Percentiles rank a stretch among this genome's conserved stretches.
These are phyloP conservation scores for Amazonetta brasiliensis DNA, from an alignment of 2,797 vertebrate species.

Conservation along the genomic window DNA sequence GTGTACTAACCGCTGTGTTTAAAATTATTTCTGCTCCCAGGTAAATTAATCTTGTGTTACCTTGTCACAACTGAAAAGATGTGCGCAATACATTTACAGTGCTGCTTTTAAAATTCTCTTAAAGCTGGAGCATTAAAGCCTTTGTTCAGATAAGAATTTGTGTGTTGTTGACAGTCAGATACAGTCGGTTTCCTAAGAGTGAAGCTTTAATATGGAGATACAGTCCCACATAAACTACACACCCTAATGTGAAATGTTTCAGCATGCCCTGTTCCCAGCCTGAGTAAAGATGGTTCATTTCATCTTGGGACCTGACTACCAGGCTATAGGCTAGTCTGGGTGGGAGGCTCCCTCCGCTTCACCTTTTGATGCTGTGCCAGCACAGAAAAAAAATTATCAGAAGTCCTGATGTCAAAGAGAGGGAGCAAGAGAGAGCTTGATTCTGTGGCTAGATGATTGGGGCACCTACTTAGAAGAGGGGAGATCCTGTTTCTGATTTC, in stretches of 20 bases:
- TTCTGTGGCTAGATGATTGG: not conserved
- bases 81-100: not conserved
- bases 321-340: not conserved
- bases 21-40: not conserved
- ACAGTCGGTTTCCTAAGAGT: not conserved
- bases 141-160: not conserved
- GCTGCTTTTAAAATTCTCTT: not conserved
- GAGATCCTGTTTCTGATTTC: not conserved
- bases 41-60: not conserved
- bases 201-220: not conserved
- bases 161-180: not conserved
- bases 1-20: not conserved
- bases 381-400: not conserved
- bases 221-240: not conserved
- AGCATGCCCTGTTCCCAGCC: not conserved
- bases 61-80: not conserved
- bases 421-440: not conserved
- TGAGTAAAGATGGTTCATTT: constrained; percentile 32
- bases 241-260: not conserved
- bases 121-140: not conserved
- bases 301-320: not conserved
- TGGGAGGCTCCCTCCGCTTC: not conserved
- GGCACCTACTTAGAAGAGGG: not conserved
- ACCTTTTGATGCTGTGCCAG: constrained; percentile 3
- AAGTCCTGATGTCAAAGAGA: not conserved